These are phyloP conservation scores for Acrossocheilus fasciatus DNA, from an alignment of 2,797 vertebrate genomes.

Conservation along the genomic window DNA sequence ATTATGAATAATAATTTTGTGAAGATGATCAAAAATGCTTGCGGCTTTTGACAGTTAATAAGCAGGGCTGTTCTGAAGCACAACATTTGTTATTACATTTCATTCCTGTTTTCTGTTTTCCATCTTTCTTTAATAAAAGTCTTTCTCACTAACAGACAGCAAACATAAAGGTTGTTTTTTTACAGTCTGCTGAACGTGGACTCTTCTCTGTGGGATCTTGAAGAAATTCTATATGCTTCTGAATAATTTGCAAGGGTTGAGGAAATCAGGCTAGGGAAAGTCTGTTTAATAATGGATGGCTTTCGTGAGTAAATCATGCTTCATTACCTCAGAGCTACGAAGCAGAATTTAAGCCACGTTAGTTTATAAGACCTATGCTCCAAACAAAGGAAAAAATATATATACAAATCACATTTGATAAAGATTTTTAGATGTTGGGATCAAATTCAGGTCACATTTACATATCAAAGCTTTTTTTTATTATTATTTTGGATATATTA, in stretches of 20 bases:
- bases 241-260: constrained; percentile 64
- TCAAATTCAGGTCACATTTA: constrained; percentile 19
- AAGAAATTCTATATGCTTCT: constrained; percentile 52
- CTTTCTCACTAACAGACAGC: background rate
- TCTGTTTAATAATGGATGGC: constrained; percentile 73
- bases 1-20: too few species aligned
- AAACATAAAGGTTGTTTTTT: constrained; percentile 19
- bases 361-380: background rate
- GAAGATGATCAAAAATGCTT: background rate
- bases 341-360: constrained; percentile 28
- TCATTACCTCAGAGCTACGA: constrained; percentile 54
- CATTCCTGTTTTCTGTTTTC: background rate
- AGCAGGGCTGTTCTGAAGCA: background rate
- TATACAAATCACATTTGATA: background rate
- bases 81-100: background rate
- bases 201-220: constrained; percentile 16
- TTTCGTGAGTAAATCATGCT: constrained; percentile 51
- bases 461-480: background rate
- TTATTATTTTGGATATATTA: background rate
- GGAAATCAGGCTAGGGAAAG: constrained; percentile 64
- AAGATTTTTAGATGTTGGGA: background rate
- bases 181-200: constrained; percentile 28
- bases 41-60: background rate
- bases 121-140: constrained; percentile 15
- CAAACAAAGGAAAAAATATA: constrained; percentile 24